Conservation (phyloP, 37 sponge, comb jelly and placozoan genomes). For the Aplysina aerophoba region DNA sequence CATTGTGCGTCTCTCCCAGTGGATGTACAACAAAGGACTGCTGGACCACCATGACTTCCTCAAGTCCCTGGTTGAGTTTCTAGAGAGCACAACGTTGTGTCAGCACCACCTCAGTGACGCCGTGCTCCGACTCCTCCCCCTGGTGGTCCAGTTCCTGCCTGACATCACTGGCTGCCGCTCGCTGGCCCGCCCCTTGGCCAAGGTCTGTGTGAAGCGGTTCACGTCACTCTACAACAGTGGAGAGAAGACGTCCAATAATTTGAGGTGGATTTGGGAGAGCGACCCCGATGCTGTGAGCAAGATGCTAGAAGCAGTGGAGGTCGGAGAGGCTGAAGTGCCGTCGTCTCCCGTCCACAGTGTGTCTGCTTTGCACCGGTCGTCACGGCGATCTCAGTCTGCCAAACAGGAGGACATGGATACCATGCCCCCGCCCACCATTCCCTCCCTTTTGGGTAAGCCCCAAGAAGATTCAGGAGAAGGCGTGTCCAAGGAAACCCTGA, state of each 20-base stretch:
- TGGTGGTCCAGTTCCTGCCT: conserved; percentile 72
- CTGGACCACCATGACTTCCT: conserved; percentile 92
- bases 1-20: conserved; percentile 65
- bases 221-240: conserved; percentile 46
- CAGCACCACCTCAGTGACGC: conserved; percentile 51
- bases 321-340: neutral
- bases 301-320: neutral
- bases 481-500: conserved; percentile 17
- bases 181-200: conserved; percentile 67
- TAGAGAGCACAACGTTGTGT: conserved; percentile 42
- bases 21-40: conserved; percentile 86
- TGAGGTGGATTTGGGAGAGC: neutral
- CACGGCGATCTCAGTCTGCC: neutral
- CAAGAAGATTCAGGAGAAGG: conserved; percentile 1
- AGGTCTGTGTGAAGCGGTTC: conserved; percentile 63
- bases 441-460: conserved; percentile 16
- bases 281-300: neutral
- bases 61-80: conserved; percentile 80
- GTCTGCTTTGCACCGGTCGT: neutral
- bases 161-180: conserved; percentile 72
- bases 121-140: conserved; percentile 63
- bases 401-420: conserved; percentile 26
- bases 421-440: conserved; percentile 34
- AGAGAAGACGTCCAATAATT: conserved; percentile 34
- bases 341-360: neutral